Percentiles rank a stretch among this genome's conserved stretches.
phyloP scores from a whole-genome alignment of 2,113 vertebrate genomes.

The Platanista minor region DNA sequence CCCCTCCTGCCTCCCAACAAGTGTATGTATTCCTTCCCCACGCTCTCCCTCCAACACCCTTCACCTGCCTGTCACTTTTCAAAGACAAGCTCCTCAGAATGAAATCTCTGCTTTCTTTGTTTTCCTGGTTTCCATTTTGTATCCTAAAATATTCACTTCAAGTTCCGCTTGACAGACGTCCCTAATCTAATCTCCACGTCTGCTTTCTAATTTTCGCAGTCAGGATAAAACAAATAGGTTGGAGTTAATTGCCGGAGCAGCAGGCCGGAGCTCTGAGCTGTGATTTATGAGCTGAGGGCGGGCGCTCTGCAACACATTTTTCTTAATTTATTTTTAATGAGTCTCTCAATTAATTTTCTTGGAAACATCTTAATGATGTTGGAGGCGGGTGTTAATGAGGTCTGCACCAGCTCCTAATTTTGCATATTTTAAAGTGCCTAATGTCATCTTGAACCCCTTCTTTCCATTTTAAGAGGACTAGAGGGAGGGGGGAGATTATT shows the following conservation, averaged over 20 bases:
- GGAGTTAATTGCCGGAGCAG: conserved; percentile 95
- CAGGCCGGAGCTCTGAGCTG: conserved; percentile 89
- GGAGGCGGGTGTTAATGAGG: conserved; percentile 91
- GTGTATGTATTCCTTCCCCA: not conserved
- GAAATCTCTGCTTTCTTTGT: conserved; percentile 78
- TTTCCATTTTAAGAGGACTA: conserved; percentile 64
- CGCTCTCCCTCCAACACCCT: conserved; percentile 1
- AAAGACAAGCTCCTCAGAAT: conserved; percentile 67
- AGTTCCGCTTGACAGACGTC: conserved; percentile 94
- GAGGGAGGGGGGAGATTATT: not conserved
- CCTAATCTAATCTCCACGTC: conserved; percentile 98
- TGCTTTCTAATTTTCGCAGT: conserved; percentile 98
- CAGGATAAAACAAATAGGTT: conserved; percentile 99
- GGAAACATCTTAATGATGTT: conserved; percentile 98
- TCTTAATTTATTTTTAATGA: conserved; percentile 99
- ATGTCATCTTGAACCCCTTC: conserved; percentile 71
- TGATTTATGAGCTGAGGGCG: conserved; percentile 97
- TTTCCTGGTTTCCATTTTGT: conserved; percentile 84
- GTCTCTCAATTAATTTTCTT: conserved; percentile 99
- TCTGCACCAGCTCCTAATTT: conserved; percentile 81
- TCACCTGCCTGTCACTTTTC: conserved; percentile 70
- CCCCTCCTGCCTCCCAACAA: not conserved
- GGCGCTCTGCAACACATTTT: conserved; percentile 95
- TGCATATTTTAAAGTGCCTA: conserved; percentile 82
- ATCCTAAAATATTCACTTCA: conserved; percentile 94